These are phyloP conservation scores for Pampus argenteus DNA, from an alignment of 2,797 vertebrate species.

Conservation along the genomic window DNA sequence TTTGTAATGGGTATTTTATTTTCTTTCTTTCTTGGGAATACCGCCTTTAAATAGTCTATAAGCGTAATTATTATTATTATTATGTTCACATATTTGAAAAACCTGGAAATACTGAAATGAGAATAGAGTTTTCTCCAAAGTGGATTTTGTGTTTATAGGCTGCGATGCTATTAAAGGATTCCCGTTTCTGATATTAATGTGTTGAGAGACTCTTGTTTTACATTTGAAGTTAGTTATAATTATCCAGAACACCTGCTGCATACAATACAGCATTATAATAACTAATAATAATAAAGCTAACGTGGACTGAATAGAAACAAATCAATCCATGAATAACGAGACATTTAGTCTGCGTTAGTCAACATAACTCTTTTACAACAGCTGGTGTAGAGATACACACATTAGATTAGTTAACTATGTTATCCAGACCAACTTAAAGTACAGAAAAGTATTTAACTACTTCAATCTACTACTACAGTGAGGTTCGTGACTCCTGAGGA, in stretches of 20 bases:
- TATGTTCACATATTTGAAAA: slow-evolving; percentile 6
- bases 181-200: slow-evolving; percentile 1
- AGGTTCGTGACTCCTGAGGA: neutral
- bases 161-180: slow-evolving; percentile 2
- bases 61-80: neutral
- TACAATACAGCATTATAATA: no score
- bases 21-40: slow-evolving; percentile 12
- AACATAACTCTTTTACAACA: no score
- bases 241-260: neutral
- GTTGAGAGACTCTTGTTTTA: slow-evolving; percentile 1
- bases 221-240: neutral
- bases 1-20: neutral
- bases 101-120: slow-evolving; percentile 1
- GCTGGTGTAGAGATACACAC: no score
- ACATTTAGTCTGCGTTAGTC: no score
- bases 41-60: neutral
- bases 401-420: neutral
- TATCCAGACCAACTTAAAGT: neutral
- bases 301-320: no score
- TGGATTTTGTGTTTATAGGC: slow-evolving; percentile 6
- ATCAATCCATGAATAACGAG: no score
- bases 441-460: neutral
- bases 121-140: slow-evolving; percentile 1
- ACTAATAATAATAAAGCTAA: no score
- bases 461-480: neutral